Base-by-base conservation (phyloP, 1,140 invertebrate genomes). In the Drosophila pseudoobscura region DNA sequence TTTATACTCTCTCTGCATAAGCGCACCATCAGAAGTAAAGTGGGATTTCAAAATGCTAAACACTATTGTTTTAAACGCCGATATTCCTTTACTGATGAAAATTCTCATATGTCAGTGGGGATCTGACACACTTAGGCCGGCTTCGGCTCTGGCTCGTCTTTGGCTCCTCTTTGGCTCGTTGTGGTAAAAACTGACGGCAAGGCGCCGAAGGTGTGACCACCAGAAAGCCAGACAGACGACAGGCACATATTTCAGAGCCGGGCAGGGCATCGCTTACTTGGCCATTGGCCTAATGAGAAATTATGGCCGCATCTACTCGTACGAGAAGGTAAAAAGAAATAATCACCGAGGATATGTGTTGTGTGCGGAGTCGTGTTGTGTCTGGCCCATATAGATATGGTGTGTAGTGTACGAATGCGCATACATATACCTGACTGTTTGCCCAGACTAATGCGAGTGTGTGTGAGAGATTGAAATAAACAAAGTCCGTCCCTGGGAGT, bases 211-310 rank as follows among this genome's bases (percentile, higher is more conserved):
- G 29, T 31, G 2, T 8, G 7, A 8, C 29, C 29, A 1, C 20
- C 20, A 20, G 20, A 20, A 20, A 35, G 31, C 9, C 26, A 22
- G 20, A 43, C n/a, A 29, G 29, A 2, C 43, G 50, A 5, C 51
- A 61, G 39, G 54, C 20, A 58, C 43, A 60, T 35, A 35, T 35
- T 35, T 13, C 13, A 39, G 11, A 39, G 35, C 11, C 3, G 1
- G 35, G 74, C 66, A 59, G 63, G 60, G 57, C 46, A 80, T 76
- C 58, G 73, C 62, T 75, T 75, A 80, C 73, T 61, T 63, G 80
- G 80, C 63, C 82, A 77, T 75, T 85, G 78, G 75, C 69, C 78
- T 85, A 85, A 85, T 85, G 83, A 78, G 69, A 85, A 85, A 87
- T 75, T 80, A 87, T 63, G 78, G 77, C 57, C 65, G 29, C 46